Evolutionary conservation across 2,797 vertebrate genomes (phyloP), one percentile per base, ranked within the genome.

Genomic region (Heteromormyrus szaboi): DNA sequence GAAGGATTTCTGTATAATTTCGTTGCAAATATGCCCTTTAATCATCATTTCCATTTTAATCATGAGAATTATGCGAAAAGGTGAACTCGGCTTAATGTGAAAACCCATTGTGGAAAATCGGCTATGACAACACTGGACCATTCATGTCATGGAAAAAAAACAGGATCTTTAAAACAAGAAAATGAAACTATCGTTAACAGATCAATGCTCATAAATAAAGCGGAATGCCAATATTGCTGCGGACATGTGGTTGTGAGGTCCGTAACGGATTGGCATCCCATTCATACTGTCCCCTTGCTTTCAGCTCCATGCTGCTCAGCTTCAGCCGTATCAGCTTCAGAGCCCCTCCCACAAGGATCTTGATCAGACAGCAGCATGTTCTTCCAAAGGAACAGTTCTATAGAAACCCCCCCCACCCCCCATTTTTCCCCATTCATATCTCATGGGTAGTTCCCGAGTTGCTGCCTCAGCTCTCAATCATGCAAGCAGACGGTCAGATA

Each of bases 41-140:
- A 79, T 79, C 72, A 79, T 41, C 33, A 79, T 79, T 79, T 79
- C 37, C 72, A 79, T 79, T 79, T 79, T 37, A 79, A 79, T 79
- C 33, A 44, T 8, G 17, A 79, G 33, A 79, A 44, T 79, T 44
- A 79, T n/a, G 33, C 6, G 17, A 79, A 44, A 79, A 79, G 33
- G 37, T 79, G 72, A 44, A 79, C 33, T 2, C 2, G 0, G 33
- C 72, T n/a, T 44, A 79, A 79, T 44, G 25, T n/a, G 72, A 7
- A 44, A 76, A 14, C 17, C 33, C 68, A 76, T 6, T 76, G 68
- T 76, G 37, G 37, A 19, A 76, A 79, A 44, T 17, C 5, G 2
- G 17, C 72, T n/a, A 6, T 19, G 17, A 44, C 17, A n/a, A 79
- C 17, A 72, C 65, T 72, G 12, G 3, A 37, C 65, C 29, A n/a